Percentiles rank a stretch among this genome's conserved stretches.
Conservation (phyloP, 2,888 invertebrate species). For the Brenthis hecate region DNA sequence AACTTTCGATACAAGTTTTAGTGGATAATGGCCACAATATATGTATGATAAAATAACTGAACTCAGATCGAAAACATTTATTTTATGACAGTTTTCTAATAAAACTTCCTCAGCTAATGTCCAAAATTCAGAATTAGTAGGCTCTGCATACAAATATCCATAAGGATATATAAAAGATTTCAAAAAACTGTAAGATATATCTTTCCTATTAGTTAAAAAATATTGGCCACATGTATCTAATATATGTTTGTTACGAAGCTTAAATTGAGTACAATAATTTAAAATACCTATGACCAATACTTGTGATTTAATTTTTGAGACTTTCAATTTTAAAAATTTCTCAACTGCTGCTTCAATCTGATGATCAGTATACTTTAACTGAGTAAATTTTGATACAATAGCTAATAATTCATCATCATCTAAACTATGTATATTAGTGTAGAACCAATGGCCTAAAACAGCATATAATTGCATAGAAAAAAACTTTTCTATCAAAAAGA, state of each 20-base stretch:
- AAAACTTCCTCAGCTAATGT: conserved; percentile 76
- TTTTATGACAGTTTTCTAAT: conserved; percentile 79
- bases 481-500: conserved; percentile 66
- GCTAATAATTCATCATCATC: conserved; percentile 81
- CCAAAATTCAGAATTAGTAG: conserved; percentile 82
- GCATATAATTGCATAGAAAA: conserved; percentile 68
- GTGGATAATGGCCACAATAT: conserved; percentile 84
- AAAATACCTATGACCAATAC: conserved; percentile 83
- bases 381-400: conserved; percentile 79
- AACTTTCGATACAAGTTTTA: conserved; percentile 81
- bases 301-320: conserved; percentile 69
- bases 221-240: conserved; percentile 82
- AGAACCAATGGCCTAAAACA: conserved; percentile 80
- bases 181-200: conserved; percentile 78
- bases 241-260: conserved; percentile 80
- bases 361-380: conserved; percentile 79
- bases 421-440: conserved; percentile 82
- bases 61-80: conserved; percentile 81
- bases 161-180: conserved; percentile 83
- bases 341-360: conserved; percentile 83
- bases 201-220: conserved; percentile 71
- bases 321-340: conserved; percentile 83
- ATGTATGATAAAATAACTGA: conserved; percentile 85
- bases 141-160: conserved; percentile 83
- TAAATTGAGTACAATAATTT: conserved; percentile 83